phyloP scores from a whole-genome alignment of 2,113 vertebrate species.

The Caloenas nicobarica region DNA sequence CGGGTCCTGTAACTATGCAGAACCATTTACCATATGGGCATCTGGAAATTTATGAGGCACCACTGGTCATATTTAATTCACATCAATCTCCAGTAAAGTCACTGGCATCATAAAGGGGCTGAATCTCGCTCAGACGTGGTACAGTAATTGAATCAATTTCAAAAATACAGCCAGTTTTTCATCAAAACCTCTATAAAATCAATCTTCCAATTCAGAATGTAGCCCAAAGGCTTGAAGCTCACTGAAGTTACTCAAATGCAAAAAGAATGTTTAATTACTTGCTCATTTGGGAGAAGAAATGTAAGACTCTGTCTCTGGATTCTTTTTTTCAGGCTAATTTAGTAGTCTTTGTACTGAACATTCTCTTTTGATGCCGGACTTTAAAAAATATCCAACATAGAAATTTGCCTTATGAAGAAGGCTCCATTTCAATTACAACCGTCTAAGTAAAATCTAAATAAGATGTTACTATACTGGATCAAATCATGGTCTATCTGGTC shows the following conservation, averaged over 20 bases:
- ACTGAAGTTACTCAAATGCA: conserved; percentile 22
- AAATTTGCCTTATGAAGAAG: background rate
- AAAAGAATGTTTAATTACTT: conserved; percentile 59
- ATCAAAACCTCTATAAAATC: conserved; percentile 21
- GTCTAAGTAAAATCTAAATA: background rate
- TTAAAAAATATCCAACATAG: background rate
- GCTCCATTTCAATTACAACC: background rate
- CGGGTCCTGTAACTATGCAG: fast-evolving
- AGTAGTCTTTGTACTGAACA: background rate
- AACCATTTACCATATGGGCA: background rate
- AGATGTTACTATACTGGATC: background rate
- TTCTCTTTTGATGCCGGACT: conserved; percentile 19
- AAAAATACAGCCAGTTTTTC: conserved; percentile 6
- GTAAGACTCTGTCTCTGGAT: background rate
- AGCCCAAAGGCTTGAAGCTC: conserved; percentile 28
- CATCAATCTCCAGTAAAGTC: background rate
- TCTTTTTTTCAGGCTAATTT: conserved; percentile 30
- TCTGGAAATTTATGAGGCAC: background rate
- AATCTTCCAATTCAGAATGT: conserved; percentile 20
- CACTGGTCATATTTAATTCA: background rate
- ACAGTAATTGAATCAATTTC: background rate
- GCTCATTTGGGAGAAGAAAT: conserved; percentile 27
- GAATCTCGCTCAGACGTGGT: background rate
- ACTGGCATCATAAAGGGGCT: background rate
- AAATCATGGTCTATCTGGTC: background rate